Conservation (phyloP, 2,888 invertebrate species). For the Oconnorella tubifera region DNA sequence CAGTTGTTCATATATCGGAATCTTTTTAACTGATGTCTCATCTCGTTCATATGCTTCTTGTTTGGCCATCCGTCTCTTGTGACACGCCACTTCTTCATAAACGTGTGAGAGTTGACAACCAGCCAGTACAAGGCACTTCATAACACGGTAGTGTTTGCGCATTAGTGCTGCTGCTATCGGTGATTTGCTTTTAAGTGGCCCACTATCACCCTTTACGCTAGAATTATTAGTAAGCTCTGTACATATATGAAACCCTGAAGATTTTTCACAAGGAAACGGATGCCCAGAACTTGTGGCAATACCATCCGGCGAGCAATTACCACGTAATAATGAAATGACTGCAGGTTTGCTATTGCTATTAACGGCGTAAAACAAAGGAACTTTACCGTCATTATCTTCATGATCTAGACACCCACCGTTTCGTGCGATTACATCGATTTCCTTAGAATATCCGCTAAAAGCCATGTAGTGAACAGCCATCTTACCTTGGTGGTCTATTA, state of each 20-base stretch:
- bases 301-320: constrained; percentile 43
- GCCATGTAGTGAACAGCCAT: constrained; percentile 48
- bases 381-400: constrained; percentile 39
- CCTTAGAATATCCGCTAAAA: constrained; percentile 46
- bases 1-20: too few species aligned
- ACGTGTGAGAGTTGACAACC: constrained; percentile 43
- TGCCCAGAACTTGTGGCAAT: constrained; percentile 39
- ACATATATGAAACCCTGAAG: too few species aligned
- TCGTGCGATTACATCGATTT: constrained; percentile 41
- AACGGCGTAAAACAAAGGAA: constrained; percentile 50
- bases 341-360: constrained; percentile 42
- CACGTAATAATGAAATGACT: constrained; percentile 43
- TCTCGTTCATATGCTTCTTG: neutral
- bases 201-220: too few species aligned
- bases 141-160: constrained; percentile 36
- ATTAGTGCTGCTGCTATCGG: constrained; percentile 38
- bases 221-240: too few species aligned
- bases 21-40: constrained; percentile 33
- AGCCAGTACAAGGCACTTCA: constrained; percentile 47
- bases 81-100: constrained; percentile 2
- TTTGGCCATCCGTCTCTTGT: constrained; percentile 3
- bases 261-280: too few species aligned
- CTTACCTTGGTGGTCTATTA: constrained; percentile 39
- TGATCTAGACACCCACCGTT: constrained; percentile 42
- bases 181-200: too few species aligned